phyloP scores from a whole-genome alignment of 1,140 invertebrate species.

The Anastrepha ludens region DNA sequence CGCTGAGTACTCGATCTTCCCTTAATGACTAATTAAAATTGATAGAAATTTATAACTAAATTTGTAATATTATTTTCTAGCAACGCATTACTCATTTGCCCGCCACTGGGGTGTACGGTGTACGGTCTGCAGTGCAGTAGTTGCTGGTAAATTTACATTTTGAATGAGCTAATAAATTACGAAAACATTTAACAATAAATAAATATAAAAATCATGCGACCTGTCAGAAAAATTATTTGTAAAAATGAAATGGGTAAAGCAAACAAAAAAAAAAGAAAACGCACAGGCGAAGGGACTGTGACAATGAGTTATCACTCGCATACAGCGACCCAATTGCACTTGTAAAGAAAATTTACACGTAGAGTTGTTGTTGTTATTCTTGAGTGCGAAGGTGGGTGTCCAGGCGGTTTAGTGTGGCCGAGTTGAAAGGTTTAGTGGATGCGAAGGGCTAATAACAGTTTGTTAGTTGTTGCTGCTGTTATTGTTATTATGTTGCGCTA shows the following conservation, averaged over 20 bases:
- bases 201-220: conserved; percentile 34
- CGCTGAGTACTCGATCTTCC: neutral
- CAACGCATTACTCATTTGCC: too few relatives aligned
- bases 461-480: neutral
- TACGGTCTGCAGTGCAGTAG: neutral
- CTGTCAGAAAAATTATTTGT: conserved; percentile 30
- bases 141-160: conserved; percentile 33
- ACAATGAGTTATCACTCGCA: neutral
- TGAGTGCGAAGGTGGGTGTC: neutral
- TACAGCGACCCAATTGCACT: neutral
- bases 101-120: neutral
- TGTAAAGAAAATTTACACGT: neutral
- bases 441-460: neutral
- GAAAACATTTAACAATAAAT: conserved; percentile 45
- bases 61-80: neutral
- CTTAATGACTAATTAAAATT: conserved; percentile 3
- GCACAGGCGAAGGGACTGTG: neutral
- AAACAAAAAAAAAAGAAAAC: neutral
- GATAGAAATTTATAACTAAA: conserved; percentile 34
- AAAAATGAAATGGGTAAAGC: neutral
- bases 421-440: conserved; percentile 44
- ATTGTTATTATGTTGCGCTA: conserved; percentile 21
- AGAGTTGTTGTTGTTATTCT: neutral
- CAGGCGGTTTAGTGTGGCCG: conserved; percentile 2
- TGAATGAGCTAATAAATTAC: conserved; percentile 13